A percentile compares a stretch with the other conserved stretches of the same genome.
Conservation (phyloP, 2,113 vertebrate genomes). For the Ageneiosus marmoratus region DNA sequence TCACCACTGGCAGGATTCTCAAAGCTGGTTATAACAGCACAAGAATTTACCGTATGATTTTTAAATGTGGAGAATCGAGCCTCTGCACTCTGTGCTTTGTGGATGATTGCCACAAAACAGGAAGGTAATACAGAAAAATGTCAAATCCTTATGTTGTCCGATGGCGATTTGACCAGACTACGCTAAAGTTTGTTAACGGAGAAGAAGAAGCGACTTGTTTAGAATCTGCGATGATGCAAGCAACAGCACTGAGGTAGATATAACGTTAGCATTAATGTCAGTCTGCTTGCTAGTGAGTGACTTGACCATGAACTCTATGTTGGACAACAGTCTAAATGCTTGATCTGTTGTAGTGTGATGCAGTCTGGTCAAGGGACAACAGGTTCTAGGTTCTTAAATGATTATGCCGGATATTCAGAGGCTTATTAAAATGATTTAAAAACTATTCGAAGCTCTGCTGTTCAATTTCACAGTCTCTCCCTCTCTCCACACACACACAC, state of each 20-base stretch:
- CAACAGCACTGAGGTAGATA: neutral
- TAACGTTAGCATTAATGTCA: neutral
- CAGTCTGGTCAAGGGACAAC: neutral
- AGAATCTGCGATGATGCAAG: neutral
- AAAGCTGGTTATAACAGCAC: neutral
- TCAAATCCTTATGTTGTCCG: neutral
- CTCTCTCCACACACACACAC: neutral
- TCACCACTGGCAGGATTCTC: neutral
- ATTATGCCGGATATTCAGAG: neutral
- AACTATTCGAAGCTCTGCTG: neutral
- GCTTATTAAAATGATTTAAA: neutral
- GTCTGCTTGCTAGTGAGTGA: neutral
- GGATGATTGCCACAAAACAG: neutral
- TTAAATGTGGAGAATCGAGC: too few relatives aligned
- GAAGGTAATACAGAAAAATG: neutral
- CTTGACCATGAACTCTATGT: neutral
- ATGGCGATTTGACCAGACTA: neutral
- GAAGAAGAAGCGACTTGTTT: neutral
- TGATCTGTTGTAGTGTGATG: neutral
- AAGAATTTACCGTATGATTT: too few relatives aligned
- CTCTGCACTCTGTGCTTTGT: slow-evolving; percentile 3
- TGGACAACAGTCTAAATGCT: neutral
- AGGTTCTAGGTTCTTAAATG: too few relatives aligned
- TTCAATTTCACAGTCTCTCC: neutral
- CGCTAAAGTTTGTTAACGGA: neutral